Evolutionary conservation across 2,888 invertebrate species (phyloP), one percentile per base, ranked within the genome.

Genomic region (Capitulum mitella): DNA sequence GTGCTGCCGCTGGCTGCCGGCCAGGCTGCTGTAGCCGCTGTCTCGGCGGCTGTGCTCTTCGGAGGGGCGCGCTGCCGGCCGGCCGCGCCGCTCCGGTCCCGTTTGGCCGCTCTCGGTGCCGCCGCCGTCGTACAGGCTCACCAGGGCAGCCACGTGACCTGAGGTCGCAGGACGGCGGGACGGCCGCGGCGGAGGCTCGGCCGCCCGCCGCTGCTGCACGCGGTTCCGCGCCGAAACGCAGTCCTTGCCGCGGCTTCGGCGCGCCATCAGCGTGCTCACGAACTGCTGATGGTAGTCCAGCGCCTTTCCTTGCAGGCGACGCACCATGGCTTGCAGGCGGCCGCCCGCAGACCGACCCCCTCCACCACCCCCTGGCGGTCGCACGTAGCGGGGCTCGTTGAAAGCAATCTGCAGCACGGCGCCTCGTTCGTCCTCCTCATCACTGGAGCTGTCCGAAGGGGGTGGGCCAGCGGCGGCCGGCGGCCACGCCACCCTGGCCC

Each of bases 1-100:
- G 26, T 40, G 37, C 16, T 70, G 70, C 40, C 40, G 70, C 37
- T 40, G 37, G 40, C 70, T 70, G 70, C 70, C 40, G 40, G 70
- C 37, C 70, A 70, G 26, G 26, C 70, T 70, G 70, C 70, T 40
- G 70, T 70, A 70, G 26, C 70, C 70, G 40, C 70, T 70, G 70
- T 70, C 70, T 2, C 26, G 37, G 5, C 70, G 37, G 10, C 26
- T 26, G 3, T 10, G 40, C 2, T 70, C 70, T 0, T 70, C 70
- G 0, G 43, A 43, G 6, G 58, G 5, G 5, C 43, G n/a, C n/a
- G n/a, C n/a, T n/a, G n/a, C n/a, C 8, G 19, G n/a, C 8, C 40
- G 37, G 6, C 70, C 22, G 5, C 37, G 37, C 34, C 64, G 34
- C 64, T 64, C 64, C 19, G 34, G 1, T n/a, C n/a, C n/a, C n/a